These are phyloP conservation scores for Drosophila mettleri DNA, from an alignment of 2,888 invertebrate genomes.

Conservation along the genomic window DNA sequence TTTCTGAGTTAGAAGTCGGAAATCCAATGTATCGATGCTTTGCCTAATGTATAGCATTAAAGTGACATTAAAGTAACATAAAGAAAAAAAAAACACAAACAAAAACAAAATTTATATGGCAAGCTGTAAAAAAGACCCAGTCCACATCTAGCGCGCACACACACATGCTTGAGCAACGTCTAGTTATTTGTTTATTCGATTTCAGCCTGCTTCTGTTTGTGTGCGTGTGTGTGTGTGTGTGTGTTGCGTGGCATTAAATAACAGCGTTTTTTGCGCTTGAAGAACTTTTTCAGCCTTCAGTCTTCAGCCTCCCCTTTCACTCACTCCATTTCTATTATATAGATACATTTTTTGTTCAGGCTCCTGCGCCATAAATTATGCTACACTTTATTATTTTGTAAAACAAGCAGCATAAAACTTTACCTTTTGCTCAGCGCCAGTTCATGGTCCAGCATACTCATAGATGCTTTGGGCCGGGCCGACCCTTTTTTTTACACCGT, in stretches of 20 bases:
- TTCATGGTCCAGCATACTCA: constrained; percentile 36
- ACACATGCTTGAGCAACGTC: constrained; percentile 22
- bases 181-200: constrained; percentile 71
- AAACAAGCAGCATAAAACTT: constrained; percentile 51
- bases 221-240: constrained; percentile 27
- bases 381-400: constrained; percentile 60
- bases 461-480: constrained; percentile 27
- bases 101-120: constrained; percentile 59
- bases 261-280: constrained; percentile 59
- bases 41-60: constrained; percentile 54
- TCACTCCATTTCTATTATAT: constrained; percentile 21
- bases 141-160: background rate
- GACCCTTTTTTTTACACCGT: constrained; percentile 38
- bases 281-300: constrained; percentile 50
- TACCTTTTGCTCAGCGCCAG: constrained; percentile 37
- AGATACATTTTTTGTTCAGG: constrained; percentile 20
- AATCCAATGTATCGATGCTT: constrained; percentile 64
- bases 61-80: constrained; percentile 68
- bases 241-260: constrained; percentile 54
- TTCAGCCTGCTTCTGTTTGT: constrained; percentile 6
- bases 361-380: constrained; percentile 55
- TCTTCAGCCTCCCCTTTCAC: constrained; percentile 5
- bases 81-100: constrained; percentile 14
- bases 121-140: constrained; percentile 34
- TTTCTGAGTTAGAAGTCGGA: too few species aligned